phyloP scores from a whole-genome alignment of 1,140 invertebrate genomes.

The Eriocheir sinensis region DNA sequence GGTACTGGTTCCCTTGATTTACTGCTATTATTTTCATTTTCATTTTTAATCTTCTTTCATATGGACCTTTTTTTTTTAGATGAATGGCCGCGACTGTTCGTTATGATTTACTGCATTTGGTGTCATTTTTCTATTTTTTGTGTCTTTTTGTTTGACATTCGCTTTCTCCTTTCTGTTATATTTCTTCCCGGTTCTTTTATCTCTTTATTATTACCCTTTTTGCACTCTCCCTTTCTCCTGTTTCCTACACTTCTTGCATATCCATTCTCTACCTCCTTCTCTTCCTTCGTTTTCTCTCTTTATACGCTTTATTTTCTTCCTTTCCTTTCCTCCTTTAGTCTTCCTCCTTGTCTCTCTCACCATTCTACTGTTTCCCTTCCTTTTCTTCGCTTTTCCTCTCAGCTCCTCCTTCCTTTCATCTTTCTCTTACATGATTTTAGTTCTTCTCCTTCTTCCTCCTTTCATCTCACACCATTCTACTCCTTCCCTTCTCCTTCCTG shows the following conservation, averaged over 20 bases:
- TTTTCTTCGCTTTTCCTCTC: neutral
- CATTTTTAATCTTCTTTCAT: neutral
- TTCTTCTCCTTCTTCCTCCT: neutral
- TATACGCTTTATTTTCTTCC: too few relatives aligned
- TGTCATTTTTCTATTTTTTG: neutral
- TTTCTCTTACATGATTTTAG: neutral
- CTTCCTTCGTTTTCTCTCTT: too few relatives aligned
- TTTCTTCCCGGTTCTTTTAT: neutral
- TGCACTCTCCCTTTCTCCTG: neutral
- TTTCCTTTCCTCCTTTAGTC: neutral
- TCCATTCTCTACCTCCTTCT: too few relatives aligned
- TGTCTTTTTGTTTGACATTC: neutral
- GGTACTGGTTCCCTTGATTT: neutral
- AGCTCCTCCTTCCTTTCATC: neutral
- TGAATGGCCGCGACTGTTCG: too few relatives aligned
- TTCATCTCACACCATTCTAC: too few relatives aligned
- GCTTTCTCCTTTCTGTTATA: neutral
- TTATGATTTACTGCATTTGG: too few relatives aligned
- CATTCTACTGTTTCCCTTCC: too few relatives aligned
- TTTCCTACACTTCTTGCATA: too few relatives aligned
- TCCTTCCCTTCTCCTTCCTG: neutral
- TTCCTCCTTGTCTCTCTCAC: neutral
- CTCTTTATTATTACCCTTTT: neutral
- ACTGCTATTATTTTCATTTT: too few relatives aligned
- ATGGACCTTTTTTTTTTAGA: too few relatives aligned